These are phyloP conservation scores for Phoxinus dragarum DNA, from an alignment of 2,797 vertebrate genomes.

Conservation along the genomic window DNA sequence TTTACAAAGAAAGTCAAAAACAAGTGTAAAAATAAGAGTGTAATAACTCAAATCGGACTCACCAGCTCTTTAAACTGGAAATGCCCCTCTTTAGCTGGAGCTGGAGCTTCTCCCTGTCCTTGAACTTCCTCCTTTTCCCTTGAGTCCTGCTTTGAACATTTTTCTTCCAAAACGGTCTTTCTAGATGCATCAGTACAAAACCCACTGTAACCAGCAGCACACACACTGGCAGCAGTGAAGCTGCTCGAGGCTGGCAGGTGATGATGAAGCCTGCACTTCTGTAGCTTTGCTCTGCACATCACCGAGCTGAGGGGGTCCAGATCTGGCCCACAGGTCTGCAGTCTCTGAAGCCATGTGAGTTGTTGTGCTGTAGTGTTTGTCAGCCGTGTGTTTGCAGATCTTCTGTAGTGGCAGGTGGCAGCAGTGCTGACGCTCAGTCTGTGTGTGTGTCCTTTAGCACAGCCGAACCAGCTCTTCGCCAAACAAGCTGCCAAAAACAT, in stretches of 20 bases:
- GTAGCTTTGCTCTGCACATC: neutral
- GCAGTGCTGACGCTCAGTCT: conserved; percentile 49
- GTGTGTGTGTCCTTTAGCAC: conserved; percentile 54
- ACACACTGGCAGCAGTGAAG: neutral
- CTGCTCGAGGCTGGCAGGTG: neutral
- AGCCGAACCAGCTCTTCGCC: conserved; percentile 49
- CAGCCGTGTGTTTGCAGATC: conserved; percentile 20
- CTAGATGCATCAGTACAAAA: conserved; percentile 50
- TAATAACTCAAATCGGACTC: conserved; percentile 48
- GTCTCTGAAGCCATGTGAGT: conserved; percentile 37
- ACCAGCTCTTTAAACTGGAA: conserved; percentile 84
- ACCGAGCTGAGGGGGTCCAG: neutral
- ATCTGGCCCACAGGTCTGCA: conserved; percentile 33
- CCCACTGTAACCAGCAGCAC: neutral
- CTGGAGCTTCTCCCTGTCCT: neutral
- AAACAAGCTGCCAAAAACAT: conserved; percentile 66
- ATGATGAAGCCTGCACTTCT: neutral
- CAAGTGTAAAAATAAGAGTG: neutral
- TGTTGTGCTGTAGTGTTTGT: conserved; percentile 40
- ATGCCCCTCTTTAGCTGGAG: conserved; percentile 67
- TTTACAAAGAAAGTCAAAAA: neutral
- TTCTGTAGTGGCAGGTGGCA: conserved; percentile 41
- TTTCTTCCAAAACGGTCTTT: conserved; percentile 30
- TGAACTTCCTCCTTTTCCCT: conserved; percentile 4
- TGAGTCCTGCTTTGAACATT: neutral